Evolutionary conservation across 2,797 vertebrate genomes (phyloP).

Genomic region (Sebastes jordani): DNA sequence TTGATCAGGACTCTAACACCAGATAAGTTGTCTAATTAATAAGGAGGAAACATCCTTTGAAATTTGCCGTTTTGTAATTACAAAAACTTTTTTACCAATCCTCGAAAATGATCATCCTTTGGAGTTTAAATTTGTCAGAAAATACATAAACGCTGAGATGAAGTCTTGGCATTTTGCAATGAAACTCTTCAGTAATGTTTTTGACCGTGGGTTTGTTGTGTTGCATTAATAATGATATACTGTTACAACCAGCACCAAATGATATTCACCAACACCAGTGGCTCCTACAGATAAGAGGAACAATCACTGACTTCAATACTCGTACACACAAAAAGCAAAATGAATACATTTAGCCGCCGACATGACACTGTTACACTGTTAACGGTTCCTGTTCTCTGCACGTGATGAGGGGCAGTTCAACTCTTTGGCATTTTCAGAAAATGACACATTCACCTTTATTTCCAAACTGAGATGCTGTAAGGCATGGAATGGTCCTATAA

Average conservation of each 20-base stretch:
- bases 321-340: not conserved
- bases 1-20: not conserved
- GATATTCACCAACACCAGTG: not conserved
- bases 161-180: not conserved
- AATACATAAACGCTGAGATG: not conserved
- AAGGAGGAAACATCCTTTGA: not conserved
- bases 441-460: conserved; percentile 38
- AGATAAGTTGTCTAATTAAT: not conserved
- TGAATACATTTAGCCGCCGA: not conserved
- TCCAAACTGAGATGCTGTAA: conserved; percentile 27
- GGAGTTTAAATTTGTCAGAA: not conserved
- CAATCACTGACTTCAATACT: not conserved
- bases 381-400: conserved; percentile 13
- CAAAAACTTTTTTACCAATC: too few relatives aligned
- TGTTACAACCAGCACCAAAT: not conserved
- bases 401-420: not conserved
- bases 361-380: not conserved
- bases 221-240: not conserved
- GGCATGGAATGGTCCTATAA: conserved; percentile 23
- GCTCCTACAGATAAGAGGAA: not conserved
- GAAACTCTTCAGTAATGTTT: not conserved
- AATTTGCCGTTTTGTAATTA: not conserved
- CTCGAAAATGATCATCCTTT: not conserved
- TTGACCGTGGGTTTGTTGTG: not conserved
- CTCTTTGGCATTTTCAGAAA: conserved; percentile 63